Percentiles rank a stretch among this genome's conserved stretches.
Evolutionary conservation across 2,888 invertebrate genomes (phyloP).

Genomic region (Tetragonisca angustula): DNA sequence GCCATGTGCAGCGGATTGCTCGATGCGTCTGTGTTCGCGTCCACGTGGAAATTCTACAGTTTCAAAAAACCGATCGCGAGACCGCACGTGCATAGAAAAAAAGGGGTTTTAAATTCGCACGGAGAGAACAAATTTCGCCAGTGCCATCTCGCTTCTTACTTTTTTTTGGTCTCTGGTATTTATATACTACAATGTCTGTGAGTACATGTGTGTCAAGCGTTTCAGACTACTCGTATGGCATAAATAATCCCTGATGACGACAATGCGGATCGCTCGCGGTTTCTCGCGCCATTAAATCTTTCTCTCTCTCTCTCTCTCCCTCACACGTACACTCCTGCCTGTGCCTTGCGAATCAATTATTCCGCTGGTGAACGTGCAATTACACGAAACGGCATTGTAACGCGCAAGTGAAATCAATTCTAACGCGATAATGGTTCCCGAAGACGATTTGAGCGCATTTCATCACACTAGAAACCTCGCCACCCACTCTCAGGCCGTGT

Average conservation of each 20-base stretch:
- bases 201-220: constrained; percentile 24
- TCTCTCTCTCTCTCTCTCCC: not conserved
- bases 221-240: constrained; percentile 43
- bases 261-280: constrained; percentile 4
- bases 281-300: constrained; percentile 19
- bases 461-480: constrained; percentile 50
- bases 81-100: not conserved
- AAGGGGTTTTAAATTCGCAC: constrained; percentile 20
- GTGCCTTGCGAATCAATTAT: constrained; percentile 30
- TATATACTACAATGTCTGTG: constrained; percentile 3
- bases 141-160: not conserved
- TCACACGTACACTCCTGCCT: not conserved
- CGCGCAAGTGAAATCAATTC: constrained; percentile 46
- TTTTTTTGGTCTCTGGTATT: not conserved
- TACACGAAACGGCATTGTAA: constrained; percentile 15
- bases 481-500: not conserved
- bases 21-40: not conserved
- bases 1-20: constrained; percentile 27
- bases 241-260: constrained; percentile 46
- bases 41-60: constrained; percentile 9
- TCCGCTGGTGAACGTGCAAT: constrained; percentile 31
- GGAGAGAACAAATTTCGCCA: constrained; percentile 17
- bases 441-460: constrained; percentile 64
- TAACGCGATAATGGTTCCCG: constrained; percentile 28
- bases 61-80: not conserved